Evolutionary conservation across 2,113 vertebrate genomes (phyloP), one percentile per base, ranked within the genome.

Genomic region (Morone saxatilis): DNA sequence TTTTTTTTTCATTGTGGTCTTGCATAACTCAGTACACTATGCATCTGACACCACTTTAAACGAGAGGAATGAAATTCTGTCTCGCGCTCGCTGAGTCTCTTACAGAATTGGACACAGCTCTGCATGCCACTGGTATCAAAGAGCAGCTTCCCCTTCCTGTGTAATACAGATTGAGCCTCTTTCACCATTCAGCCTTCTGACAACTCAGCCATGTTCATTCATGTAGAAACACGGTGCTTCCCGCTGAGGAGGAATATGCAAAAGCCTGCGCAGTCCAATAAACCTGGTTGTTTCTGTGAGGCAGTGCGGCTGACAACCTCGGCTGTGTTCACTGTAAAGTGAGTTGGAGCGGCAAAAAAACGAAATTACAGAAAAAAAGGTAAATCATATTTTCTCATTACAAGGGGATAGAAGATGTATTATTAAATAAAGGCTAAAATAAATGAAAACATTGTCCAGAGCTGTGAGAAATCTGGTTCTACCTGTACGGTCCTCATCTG

Each of bases 191-290:
- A 88, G 88, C 90, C 90, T 90, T 90, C 80, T 85, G 88, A 92
- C 90, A 84, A 81, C 85, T 90, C 83, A 83, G 88, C 89, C 86
- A 83, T 90, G 91, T 91, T 83, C 86, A 83, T 91, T 93, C 91
- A 91, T 89, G 90, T 86, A 86, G 88, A 91, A 91, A 92, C 89
- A 89, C 40, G 84, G 91, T 76, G 86, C 88, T 88, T 89, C 89
- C 87, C 51, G 83, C 89, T 79, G 92, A 90, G 90, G 81, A 80
- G 81, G 82, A 86, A 86, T 88, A 91, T 89, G 91, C 89, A 84
- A 84, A 63, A 85, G 75, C 69, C 80, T 47, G 73, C 40, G 51
- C 87, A 78, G 84, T 54, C 88, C 85, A 78, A 72, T 85, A 85
- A 87, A 81, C 47, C 68, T 17, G 65, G 48, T 78, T 36, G 16